Conservation (phyloP, 2,797 vertebrate genomes). For the Siniperca undulata region DNA sequence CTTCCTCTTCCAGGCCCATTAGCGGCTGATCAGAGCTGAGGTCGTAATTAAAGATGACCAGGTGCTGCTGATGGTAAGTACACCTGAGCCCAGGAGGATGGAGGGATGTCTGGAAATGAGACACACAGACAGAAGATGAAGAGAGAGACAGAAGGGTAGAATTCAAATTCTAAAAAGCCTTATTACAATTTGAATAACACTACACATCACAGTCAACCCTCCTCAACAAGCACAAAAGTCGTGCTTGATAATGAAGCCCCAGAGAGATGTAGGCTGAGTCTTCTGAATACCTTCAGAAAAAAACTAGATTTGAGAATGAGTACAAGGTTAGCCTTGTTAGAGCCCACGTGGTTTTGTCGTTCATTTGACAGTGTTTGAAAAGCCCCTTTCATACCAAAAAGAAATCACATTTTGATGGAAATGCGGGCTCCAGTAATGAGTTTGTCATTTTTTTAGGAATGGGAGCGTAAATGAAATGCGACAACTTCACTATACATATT, state of each 20-base stretch:
- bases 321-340: slow-evolving; percentile 57
- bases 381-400: slow-evolving; percentile 47
- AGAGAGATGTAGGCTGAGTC: slow-evolving; percentile 41
- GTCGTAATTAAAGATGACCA: slow-evolving; percentile 60
- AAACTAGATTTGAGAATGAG: slow-evolving; percentile 45
- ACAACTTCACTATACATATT: slow-evolving; percentile 56
- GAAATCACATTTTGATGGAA: slow-evolving; percentile 55
- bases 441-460: slow-evolving; percentile 32
- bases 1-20: slow-evolving; percentile 47
- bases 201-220: slow-evolving; percentile 51
- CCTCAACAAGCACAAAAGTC: slow-evolving; percentile 56
- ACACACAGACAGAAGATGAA: slow-evolving; percentile 42
- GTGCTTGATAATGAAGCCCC: slow-evolving; percentile 61
- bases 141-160: slow-evolving; percentile 33
- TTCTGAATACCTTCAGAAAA: slow-evolving; percentile 50
- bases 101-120: slow-evolving; percentile 38
- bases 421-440: slow-evolving; percentile 44
- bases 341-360: slow-evolving; percentile 39
- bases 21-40: slow-evolving; percentile 56
- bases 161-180: slow-evolving; percentile 48
- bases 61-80: slow-evolving; percentile 41
- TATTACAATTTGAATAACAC: slow-evolving; percentile 59
- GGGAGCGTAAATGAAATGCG: slow-evolving; percentile 49
- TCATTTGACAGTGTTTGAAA: slow-evolving; percentile 62
- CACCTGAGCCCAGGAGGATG: slow-evolving; percentile 41